A percentile compares a stretch with the other conserved stretches of the same genome.
phyloP scores from a whole-genome alignment of 37 sponge, comb jelly and placozoan species.

The Ianthella basta region DNA sequence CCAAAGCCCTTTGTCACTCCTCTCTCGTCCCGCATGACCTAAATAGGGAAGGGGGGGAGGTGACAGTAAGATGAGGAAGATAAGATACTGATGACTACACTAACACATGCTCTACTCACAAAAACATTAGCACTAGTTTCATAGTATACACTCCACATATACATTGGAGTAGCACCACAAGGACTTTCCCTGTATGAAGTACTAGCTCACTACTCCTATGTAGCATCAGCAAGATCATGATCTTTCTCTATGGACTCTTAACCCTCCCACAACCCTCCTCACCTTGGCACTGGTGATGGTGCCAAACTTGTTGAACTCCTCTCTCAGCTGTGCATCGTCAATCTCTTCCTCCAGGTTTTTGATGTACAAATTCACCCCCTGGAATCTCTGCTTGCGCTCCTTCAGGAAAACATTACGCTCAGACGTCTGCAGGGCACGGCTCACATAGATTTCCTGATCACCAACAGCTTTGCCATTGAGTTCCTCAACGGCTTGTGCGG shows the following conservation, averaged over 20 bases:
- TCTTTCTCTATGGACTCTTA: neutral
- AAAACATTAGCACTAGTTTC: no score
- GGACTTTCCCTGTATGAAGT: no score
- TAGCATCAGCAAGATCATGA: no score
- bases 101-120: no score
- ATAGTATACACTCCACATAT: no score
- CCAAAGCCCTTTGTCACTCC: conserved; percentile 92
- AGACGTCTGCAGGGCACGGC: conserved; percentile 92
- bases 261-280: neutral
- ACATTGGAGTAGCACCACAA: no score
- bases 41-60: no score
- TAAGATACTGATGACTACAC: no score
- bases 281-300: conserved; percentile 98
- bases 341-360: conserved; percentile 98
- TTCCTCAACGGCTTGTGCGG: conserved; percentile 82
- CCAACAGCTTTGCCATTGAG: conserved; percentile 57
- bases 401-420: conserved; percentile 85
- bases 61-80: no score
- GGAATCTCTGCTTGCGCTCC: conserved; percentile 73
- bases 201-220: no score
- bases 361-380: conserved; percentile 98
- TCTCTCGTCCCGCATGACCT: conserved; percentile 91
- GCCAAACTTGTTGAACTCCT: conserved; percentile 93
- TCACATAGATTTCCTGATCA: conserved; percentile 75
- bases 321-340: conserved; percentile 84